Evolutionary conservation across 2,888 invertebrate genomes (phyloP).

Genomic region (Orthonychiurus folsomi): DNA sequence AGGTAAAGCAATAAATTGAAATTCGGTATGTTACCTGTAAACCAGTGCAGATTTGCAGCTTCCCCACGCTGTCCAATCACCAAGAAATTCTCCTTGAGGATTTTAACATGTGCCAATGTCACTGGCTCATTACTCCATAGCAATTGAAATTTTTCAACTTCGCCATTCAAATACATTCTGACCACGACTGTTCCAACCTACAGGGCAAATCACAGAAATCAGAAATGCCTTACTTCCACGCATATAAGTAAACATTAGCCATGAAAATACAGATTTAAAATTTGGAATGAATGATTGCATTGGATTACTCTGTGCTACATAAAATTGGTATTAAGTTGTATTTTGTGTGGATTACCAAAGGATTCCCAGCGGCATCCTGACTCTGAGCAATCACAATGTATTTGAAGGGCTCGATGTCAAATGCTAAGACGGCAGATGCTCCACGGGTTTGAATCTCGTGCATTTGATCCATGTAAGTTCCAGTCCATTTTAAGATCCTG

Average conservation of each 20-base stretch:
- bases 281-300: not conserved
- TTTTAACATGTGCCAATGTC: slow-evolving; percentile 22
- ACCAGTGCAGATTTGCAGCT: slow-evolving; percentile 30
- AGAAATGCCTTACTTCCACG: not conserved
- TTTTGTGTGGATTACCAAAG: slow-evolving; percentile 13
- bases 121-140: slow-evolving; percentile 32
- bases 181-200: slow-evolving; percentile 34
- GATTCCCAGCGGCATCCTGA: slow-evolving; percentile 29
- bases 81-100: slow-evolving; percentile 29
- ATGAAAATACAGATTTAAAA: too few relatives aligned
- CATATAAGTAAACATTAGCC: slow-evolving; percentile 4
- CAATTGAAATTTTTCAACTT: slow-evolving; percentile 35
- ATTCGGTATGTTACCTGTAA: slow-evolving; percentile 25
- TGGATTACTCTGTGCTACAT: not conserved
- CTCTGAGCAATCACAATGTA: slow-evolving; percentile 35
- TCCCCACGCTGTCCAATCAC: slow-evolving; percentile 30
- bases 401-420: slow-evolving; percentile 22
- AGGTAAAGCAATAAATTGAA: not conserved
- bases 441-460: slow-evolving; percentile 37
- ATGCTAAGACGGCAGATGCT: slow-evolving; percentile 25
- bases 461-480: slow-evolving; percentile 38
- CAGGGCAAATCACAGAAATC: slow-evolving; percentile 11
- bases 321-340: too few relatives aligned
- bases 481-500: slow-evolving; percentile 36
- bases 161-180: slow-evolving; percentile 25